Conservation (phyloP, 2,888 invertebrate genomes). For the Sylvicola cinctus region DNA sequence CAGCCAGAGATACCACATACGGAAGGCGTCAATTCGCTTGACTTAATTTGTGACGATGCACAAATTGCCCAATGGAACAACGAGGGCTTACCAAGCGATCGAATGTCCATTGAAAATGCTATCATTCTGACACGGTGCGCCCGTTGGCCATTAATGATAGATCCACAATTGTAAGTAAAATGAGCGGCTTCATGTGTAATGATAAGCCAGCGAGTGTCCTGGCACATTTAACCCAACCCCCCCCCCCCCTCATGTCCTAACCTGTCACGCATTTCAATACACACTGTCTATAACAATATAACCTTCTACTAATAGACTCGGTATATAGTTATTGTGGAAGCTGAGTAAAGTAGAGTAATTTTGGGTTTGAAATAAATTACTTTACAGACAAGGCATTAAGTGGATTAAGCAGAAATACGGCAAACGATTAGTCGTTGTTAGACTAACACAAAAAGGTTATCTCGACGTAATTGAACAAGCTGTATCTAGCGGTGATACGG, state of each 20-base stretch:
- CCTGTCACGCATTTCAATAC: too few species aligned
- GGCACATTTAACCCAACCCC: slow-evolving; percentile 3
- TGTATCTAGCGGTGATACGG: slow-evolving; percentile 48
- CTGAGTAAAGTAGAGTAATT: too few species aligned
- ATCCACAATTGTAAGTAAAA: slow-evolving; percentile 69
- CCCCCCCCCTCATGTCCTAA: too few species aligned
- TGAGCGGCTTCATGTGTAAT: too few species aligned
- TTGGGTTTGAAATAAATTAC: too few species aligned
- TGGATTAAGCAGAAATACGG: slow-evolving; percentile 88
- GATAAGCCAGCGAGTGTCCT: too few species aligned
- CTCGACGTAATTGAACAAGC: slow-evolving; percentile 63
- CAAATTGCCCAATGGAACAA: slow-evolving; percentile 89
- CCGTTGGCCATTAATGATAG: slow-evolving; percentile 88
- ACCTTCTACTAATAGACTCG: too few species aligned
- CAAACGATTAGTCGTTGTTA: slow-evolving; percentile 44
- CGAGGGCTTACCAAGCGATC: slow-evolving; percentile 75
- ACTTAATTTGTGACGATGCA: slow-evolving; percentile 81
- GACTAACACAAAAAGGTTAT: slow-evolving; percentile 64
- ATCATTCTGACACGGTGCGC: slow-evolving; percentile 76
- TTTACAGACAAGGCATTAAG: slow-evolving; percentile 57
- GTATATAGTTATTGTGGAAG: too few species aligned
- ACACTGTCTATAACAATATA: too few species aligned
- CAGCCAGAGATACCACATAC: slow-evolving; percentile 60
- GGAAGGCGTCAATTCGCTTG: slow-evolving; percentile 56
- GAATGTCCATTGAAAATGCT: slow-evolving; percentile 90